These are phyloP conservation scores for Delphinapterus leucas DNA, from an alignment of 2,113 vertebrate genomes.

Conservation along the genomic window DNA sequence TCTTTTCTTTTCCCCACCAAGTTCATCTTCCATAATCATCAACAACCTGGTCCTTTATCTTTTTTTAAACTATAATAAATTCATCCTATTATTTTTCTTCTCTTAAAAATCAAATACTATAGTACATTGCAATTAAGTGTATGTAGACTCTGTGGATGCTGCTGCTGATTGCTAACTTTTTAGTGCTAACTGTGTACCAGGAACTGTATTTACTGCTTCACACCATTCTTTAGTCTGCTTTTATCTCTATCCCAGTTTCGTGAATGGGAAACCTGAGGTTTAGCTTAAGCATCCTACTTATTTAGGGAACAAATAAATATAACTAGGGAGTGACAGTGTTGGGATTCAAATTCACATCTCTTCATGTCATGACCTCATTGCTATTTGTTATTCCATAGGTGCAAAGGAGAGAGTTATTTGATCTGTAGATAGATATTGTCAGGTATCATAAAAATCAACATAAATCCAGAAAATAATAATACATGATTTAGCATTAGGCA, in stretches of 20 bases:
- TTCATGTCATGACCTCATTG: neutral
- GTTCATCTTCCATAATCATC: neutral
- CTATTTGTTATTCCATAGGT: neutral
- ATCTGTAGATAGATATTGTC: neutral
- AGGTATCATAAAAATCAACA: slow-evolving; percentile 24
- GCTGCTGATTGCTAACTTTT: neutral
- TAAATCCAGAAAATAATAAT: neutral
- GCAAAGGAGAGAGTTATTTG: slow-evolving; percentile 7
- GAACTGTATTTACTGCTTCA: neutral
- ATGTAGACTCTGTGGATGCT: neutral
- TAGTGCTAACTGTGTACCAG: neutral
- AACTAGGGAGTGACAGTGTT: neutral
- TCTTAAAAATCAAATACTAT: neutral
- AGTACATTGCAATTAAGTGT: neutral
- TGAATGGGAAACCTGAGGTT: neutral
- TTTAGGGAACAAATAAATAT: neutral
- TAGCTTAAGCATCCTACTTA: neutral
- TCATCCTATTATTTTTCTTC: neutral
- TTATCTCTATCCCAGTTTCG: neutral
- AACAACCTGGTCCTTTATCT: neutral
- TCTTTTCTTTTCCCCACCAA: neutral
- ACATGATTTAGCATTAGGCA: slow-evolving; percentile 1
- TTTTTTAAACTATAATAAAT: neutral
- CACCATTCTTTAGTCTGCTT: neutral
- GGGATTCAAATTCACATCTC: slow-evolving; percentile 29